Conservation (phyloP, 2,797 vertebrate species). For the Dicrostonyx torquatus region DNA sequence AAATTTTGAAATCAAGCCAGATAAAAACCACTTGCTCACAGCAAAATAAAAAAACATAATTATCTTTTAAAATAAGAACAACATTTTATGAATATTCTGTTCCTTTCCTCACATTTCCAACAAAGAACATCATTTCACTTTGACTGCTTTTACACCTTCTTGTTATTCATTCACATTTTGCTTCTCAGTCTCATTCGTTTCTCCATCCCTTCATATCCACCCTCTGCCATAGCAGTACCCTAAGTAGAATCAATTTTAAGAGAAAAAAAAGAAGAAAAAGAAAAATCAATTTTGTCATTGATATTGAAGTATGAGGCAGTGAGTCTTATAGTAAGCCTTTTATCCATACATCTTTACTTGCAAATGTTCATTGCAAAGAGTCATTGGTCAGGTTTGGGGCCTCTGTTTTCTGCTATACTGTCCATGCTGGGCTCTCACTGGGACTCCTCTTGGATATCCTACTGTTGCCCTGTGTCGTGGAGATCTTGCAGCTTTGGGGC, state of each 20-base stretch:
- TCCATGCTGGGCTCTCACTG: background rate
- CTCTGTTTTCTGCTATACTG: background rate
- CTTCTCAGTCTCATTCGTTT: background rate
- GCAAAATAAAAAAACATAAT: background rate
- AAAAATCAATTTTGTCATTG: background rate
- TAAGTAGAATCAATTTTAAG: background rate
- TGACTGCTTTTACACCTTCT: background rate
- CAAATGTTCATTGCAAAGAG: background rate
- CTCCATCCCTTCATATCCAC: background rate
- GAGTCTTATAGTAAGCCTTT: background rate
- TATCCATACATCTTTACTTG: background rate
- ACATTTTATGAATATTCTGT: background rate
- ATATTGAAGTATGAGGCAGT: background rate
- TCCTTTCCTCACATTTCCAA: background rate
- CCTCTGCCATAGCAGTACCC: background rate
- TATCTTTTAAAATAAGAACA: background rate
- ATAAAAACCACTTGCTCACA: background rate
- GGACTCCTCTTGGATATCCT: background rate
- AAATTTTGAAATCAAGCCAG: background rate
- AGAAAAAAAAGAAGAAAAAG: background rate
- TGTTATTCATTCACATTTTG: background rate
- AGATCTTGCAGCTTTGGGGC: background rate
- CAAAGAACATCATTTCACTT: background rate
- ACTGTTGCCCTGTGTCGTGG: background rate
- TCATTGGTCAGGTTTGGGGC: background rate